Evolutionary conservation across 1,140 invertebrate species (phyloP).

Genomic region (Sinonovacula constricta): DNA sequence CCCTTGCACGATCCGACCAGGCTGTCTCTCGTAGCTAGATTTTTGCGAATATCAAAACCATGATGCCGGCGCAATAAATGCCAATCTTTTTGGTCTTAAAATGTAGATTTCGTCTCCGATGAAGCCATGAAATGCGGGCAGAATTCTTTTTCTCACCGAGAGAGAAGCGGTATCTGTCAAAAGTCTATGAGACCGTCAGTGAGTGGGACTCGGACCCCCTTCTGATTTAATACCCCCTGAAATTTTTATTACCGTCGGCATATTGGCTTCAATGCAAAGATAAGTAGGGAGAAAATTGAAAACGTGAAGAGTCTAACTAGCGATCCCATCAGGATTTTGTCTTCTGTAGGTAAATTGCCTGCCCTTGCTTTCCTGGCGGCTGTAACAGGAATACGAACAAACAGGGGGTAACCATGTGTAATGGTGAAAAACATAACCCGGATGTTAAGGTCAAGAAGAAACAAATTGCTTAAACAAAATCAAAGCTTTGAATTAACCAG

Average conservation of each 20-base stretch:
- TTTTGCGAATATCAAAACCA: conserved; percentile 38
- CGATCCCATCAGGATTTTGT: too few species aligned
- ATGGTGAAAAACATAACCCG: too few species aligned
- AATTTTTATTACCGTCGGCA: conserved; percentile 40
- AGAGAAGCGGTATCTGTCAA: conserved; percentile 42
- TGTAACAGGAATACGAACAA: too few species aligned
- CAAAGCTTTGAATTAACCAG: too few species aligned
- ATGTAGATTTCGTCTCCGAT: conserved; percentile 41
- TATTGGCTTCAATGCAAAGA: conserved; percentile 50
- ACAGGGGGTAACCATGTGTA: too few species aligned
- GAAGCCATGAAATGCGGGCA: conserved; percentile 49
- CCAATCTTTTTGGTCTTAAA: conserved; percentile 52
- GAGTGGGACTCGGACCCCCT: conserved; percentile 34
- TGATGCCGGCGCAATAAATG: conserved; percentile 41
- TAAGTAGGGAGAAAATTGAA: conserved; percentile 46
- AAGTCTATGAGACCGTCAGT: conserved; percentile 36
- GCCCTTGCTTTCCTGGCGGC: too few species aligned
- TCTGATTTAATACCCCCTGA: conserved; percentile 49
- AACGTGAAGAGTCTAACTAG: conserved; percentile 21
- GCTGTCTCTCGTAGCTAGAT: conserved; percentile 32
- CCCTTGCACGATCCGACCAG: neutral
- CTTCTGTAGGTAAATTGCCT: too few species aligned
- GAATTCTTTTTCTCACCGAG: conserved; percentile 44
- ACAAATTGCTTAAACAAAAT: too few species aligned
- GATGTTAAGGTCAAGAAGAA: too few species aligned